These are phyloP conservation scores for Galbula dea DNA, from an alignment of 2,113 vertebrate genomes.

Conservation along the genomic window DNA sequence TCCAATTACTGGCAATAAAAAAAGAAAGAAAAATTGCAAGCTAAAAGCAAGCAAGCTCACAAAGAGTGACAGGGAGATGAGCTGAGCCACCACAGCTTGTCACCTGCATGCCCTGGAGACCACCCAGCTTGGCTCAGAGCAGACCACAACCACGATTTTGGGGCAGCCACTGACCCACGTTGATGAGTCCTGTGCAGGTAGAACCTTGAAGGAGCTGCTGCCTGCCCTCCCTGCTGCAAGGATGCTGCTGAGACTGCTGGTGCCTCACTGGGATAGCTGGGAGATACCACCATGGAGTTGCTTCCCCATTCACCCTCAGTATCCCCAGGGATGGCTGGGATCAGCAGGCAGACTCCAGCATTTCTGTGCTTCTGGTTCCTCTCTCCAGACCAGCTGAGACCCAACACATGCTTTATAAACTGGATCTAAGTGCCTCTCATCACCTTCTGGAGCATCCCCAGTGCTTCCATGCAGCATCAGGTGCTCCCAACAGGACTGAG, in stretches of 20 bases:
- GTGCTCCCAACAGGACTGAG: not conserved
- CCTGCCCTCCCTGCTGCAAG: not conserved
- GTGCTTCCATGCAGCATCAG: not conserved
- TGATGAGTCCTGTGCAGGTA: too few species aligned
- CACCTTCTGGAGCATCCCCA: not conserved
- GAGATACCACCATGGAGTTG: not conserved
- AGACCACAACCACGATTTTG: rapidly evolving
- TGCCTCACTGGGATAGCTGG: not conserved
- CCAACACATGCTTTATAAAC: not conserved
- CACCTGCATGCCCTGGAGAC: not conserved
- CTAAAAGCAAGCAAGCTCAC: not conserved
- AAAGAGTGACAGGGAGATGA: not conserved
- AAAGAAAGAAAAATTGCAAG: too few species aligned
- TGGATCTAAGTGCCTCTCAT: not conserved
- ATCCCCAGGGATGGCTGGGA: not conserved
- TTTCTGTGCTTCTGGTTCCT: not conserved
- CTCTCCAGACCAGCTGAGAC: not conserved
- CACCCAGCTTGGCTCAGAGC: not conserved
- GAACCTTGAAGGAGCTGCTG: not conserved
- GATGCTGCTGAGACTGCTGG: not conserved
- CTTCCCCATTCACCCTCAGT: not conserved
- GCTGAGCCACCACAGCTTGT: not conserved
- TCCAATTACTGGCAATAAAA: not conserved
- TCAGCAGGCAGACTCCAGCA: not conserved
- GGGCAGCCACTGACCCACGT: rapidly evolving